phyloP scores from a whole-genome alignment of 2,888 invertebrate genomes.

The Ectemnius continuus region DNA sequence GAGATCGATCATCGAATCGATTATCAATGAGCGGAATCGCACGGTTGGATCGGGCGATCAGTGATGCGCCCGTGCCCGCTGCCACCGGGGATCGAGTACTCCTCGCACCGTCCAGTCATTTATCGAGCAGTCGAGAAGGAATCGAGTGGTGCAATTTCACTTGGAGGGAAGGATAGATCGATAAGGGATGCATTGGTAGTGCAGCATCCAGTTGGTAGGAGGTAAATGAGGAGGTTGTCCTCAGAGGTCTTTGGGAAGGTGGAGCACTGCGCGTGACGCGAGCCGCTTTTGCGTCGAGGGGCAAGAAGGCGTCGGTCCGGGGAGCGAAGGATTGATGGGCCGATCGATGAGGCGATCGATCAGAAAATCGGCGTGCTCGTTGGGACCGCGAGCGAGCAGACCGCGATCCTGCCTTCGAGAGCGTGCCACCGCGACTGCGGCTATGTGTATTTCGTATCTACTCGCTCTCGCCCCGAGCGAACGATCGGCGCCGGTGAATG shows the following conservation, averaged over 20 bases:
- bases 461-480: slow-evolving; percentile 56
- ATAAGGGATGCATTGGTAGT: too few relatives aligned
- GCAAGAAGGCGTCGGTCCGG: not conserved
- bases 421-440: slow-evolving; percentile 55
- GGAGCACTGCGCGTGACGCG: too few relatives aligned
- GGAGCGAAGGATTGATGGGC: not conserved
- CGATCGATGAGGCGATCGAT: slow-evolving; percentile 2
- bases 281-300: too few relatives aligned
- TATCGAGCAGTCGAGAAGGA: not conserved
- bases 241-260: too few relatives aligned
- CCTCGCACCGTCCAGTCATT: not conserved
- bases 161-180: too few relatives aligned
- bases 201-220: not conserved
- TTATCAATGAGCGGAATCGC: not conserved
- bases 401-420: slow-evolving; percentile 57
- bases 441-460: slow-evolving; percentile 49
- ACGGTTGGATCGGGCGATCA: not conserved
- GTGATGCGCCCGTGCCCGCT: not conserved
- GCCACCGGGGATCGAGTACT: not conserved
- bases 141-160: too few relatives aligned
- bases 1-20: not conserved
- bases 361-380: slow-evolving; percentile 4
- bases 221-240: not conserved
- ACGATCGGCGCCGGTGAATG: slow-evolving; percentile 44
- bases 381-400: slow-evolving; percentile 35